Evolutionary conservation across 2,888 invertebrate species (phyloP).

Genomic region (Campoletis raptor): DNA sequence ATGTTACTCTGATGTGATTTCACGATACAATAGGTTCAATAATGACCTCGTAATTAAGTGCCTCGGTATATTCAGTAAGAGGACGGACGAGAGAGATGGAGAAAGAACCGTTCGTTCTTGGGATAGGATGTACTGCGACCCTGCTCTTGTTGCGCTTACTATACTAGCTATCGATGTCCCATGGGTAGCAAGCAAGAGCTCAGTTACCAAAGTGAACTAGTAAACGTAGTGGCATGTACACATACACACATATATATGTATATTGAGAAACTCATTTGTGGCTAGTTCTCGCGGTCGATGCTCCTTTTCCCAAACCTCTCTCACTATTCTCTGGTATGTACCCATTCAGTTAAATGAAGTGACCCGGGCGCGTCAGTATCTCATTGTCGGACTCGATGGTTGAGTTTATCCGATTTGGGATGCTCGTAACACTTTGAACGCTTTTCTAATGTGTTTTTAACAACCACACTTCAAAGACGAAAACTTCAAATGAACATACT

Average conservation of each 20-base stretch:
- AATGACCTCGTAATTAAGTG: constrained; percentile 55
- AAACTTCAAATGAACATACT: background rate
- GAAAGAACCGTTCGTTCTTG: constrained; percentile 5
- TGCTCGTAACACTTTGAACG: background rate
- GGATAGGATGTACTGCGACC: constrained; percentile 20
- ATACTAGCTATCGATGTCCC: constrained; percentile 55
- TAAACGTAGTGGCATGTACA: constrained; percentile 25
- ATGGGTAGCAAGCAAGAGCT: constrained; percentile 33
- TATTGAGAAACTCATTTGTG: constrained; percentile 52
- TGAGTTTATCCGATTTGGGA: background rate
- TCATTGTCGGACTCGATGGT: background rate
- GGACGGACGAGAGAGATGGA: constrained; percentile 6
- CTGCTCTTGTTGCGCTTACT: constrained; percentile 53
- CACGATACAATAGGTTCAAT: constrained; percentile 31
- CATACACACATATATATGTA: background rate
- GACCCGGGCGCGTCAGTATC: constrained; percentile 16
- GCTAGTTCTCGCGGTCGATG: constrained; percentile 49
- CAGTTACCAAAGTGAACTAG: constrained; percentile 44
- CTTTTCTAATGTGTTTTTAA: background rate
- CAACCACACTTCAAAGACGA: background rate
- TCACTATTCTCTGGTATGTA: constrained; percentile 23
- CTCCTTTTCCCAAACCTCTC: constrained; percentile 44
- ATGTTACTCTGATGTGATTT: background rate
- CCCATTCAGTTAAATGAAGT: constrained; percentile 6
- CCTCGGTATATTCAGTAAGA: constrained; percentile 34